These are phyloP conservation scores for Coccyzus lansbergi DNA, from an alignment of 2,797 vertebrate genomes.

Conservation along the genomic window DNA sequence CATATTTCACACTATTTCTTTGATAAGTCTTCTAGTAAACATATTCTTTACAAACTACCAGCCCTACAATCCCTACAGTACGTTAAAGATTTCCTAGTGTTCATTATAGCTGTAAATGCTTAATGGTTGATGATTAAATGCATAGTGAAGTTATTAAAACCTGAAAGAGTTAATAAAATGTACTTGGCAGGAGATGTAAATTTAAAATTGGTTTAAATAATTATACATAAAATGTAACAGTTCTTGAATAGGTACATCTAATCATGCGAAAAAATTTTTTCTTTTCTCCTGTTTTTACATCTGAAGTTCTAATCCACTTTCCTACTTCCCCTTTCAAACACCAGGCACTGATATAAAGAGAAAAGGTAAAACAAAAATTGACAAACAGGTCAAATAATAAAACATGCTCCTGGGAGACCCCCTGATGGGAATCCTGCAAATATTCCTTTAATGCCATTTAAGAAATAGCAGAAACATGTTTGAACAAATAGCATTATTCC, in stretches of 20 bases:
- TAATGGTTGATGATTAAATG: constrained; percentile 65
- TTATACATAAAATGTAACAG: constrained; percentile 18
- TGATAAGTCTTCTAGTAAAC: neutral
- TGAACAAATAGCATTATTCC: neutral
- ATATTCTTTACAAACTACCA: constrained; percentile 14
- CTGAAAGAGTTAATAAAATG: constrained; percentile 64
- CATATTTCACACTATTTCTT: neutral
- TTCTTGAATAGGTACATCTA: no score
- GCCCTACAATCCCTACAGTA: neutral
- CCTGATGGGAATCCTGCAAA: neutral
- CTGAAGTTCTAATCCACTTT: neutral
- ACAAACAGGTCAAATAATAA: neutral
- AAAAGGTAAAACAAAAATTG: neutral
- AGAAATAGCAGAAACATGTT: neutral
- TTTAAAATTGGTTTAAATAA: constrained; percentile 61
- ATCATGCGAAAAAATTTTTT: neutral
- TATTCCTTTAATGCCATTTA: neutral
- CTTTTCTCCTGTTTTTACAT: constrained; percentile 11
- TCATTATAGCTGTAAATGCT: constrained; percentile 68
- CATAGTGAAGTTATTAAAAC: constrained; percentile 48
- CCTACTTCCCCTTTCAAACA: neutral
- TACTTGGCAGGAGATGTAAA: constrained; percentile 32
- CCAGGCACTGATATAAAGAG: neutral
- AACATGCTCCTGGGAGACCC: neutral
- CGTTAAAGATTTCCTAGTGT: constrained; percentile 10